phyloP scores from a whole-genome alignment of 2,113 vertebrate species.

The Heterocephalus glaber region DNA sequence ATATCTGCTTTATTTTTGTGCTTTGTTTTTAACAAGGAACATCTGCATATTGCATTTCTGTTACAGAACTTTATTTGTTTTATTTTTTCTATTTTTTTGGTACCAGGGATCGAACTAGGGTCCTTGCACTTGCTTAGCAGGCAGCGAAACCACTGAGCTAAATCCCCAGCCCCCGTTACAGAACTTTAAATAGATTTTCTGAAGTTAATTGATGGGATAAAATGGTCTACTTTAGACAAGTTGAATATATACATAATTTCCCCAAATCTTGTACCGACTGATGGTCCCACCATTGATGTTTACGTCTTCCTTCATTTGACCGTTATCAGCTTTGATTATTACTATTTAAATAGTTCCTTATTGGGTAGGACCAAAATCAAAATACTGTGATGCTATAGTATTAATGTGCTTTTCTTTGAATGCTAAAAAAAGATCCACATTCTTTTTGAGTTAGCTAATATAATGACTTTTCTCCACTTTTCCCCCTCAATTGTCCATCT shows the following conservation, averaged over 20 bases:
- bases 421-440: neutral
- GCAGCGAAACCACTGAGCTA: too few species aligned
- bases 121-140: too few species aligned
- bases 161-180: too few species aligned
- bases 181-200: conserved; percentile 53
- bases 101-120: too few species aligned
- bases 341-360: neutral
- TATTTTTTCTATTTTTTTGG: too few species aligned
- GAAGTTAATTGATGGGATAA: neutral
- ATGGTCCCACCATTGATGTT: neutral
- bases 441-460: neutral
- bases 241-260: neutral
- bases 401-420: neutral
- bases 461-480: conserved; percentile 10
- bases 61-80: neutral
- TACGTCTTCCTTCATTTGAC: neutral
- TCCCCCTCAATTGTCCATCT: neutral
- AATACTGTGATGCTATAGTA: neutral
- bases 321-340: neutral
- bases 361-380: neutral
- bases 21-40: neutral
- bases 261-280: neutral
- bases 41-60: neutral
- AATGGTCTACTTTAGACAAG: neutral
- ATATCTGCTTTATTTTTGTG: neutral